Evolutionary conservation across 2,113 vertebrate species (phyloP).

Genomic region (Aleadryas rufinucha): DNA sequence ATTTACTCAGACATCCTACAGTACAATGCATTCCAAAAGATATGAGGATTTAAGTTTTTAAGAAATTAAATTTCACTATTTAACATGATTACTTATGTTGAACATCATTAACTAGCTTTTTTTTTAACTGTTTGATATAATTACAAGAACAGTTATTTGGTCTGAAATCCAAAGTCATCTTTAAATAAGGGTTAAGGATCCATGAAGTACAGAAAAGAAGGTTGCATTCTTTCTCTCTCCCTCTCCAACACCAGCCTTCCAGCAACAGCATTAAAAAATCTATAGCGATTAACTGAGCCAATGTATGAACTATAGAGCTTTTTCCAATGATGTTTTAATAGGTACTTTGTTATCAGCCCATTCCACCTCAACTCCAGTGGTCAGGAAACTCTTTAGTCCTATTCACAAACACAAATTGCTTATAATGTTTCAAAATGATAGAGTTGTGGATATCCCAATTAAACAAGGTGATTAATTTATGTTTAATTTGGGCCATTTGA

Average conservation of each 20-base stretch:
- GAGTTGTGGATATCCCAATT: neutral
- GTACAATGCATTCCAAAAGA: constrained; percentile 98
- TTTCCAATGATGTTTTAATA: constrained; percentile 49
- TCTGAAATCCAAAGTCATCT: constrained; percentile 79
- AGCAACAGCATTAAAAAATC: constrained; percentile 36
- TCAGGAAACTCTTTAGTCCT: neutral
- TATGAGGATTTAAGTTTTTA: constrained; percentile 92
- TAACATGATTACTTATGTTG: constrained; percentile 97
- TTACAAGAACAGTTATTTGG: constrained; percentile 86
- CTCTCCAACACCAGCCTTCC: constrained; percentile 29
- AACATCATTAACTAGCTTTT: constrained; percentile 88
- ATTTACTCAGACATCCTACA: constrained; percentile 98
- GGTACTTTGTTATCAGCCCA: neutral
- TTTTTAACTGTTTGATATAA: constrained; percentile 90
- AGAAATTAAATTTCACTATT: constrained; percentile 98
- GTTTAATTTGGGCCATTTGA: neutral
- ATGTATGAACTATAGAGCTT: constrained; percentile 8
- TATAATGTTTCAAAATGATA: neutral
- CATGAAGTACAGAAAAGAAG: constrained; percentile 87
- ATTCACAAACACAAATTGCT: neutral
- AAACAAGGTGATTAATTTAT: neutral
- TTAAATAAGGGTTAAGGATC: constrained; percentile 91
- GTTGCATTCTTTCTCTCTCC: constrained; percentile 67
- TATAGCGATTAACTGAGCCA: neutral
- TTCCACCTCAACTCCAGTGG: neutral